phyloP scores from a whole-genome alignment of 1,140 invertebrate genomes.

The Phocides pigmalion region DNA sequence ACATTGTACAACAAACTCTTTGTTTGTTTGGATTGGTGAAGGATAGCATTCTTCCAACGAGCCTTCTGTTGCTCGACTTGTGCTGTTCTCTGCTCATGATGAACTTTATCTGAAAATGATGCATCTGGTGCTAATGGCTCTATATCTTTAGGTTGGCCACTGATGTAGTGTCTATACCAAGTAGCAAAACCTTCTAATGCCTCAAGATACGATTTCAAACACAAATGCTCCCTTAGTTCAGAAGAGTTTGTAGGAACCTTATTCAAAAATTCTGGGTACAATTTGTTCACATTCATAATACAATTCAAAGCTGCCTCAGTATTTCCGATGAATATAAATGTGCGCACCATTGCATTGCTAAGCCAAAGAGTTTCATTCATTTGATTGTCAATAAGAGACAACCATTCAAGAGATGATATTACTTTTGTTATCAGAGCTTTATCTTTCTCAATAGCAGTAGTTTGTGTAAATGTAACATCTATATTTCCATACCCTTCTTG shows the following conservation, averaged over 20 bases:
- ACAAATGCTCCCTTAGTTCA: conserved; percentile 89
- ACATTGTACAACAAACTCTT: conserved; percentile 94
- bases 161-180: conserved; percentile 94
- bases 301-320: conserved; percentile 76
- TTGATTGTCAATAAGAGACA: conserved; percentile 92
- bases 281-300: conserved; percentile 83
- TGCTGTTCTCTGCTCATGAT: conserved; percentile 92
- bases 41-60: conserved; percentile 88
- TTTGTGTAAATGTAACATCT: conserved; percentile 67
- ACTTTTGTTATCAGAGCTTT: conserved; percentile 86
- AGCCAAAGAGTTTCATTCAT: conserved; percentile 92
- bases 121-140: conserved; percentile 85
- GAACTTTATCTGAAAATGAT: conserved; percentile 94
- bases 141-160: conserved; percentile 89
- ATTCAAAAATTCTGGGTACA: conserved; percentile 70
- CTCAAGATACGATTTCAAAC: conserved; percentile 91
- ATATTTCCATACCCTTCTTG: conserved; percentile 74
- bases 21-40: conserved; percentile 81
- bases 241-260: conserved; percentile 78
- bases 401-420: conserved; percentile 92
- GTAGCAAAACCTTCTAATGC: conserved; percentile 94
- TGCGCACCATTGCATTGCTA: conserved; percentile 94
- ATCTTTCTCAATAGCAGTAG: conserved; percentile 84
- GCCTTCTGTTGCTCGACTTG: conserved; percentile 90
- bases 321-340: conserved; percentile 86